Percentiles rank a stretch among this genome's conserved stretches.
These are phyloP conservation scores for Neodiprion virginianus DNA, from an alignment of 1,140 invertebrate genomes.

Conservation along the genomic window DNA sequence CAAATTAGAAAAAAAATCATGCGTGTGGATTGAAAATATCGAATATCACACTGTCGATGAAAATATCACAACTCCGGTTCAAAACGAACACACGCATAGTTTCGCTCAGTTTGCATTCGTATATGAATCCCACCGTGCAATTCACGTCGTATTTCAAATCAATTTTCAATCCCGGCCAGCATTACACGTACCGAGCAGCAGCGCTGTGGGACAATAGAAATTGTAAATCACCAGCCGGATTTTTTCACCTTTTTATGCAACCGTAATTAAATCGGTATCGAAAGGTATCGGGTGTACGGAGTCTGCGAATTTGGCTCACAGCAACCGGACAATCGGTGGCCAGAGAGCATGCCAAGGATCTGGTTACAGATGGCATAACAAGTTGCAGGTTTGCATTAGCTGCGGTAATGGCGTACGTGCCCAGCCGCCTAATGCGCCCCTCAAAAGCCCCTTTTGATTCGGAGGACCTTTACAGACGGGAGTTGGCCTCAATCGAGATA, in stretches of 20 bases:
- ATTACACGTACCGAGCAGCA: too few species aligned
- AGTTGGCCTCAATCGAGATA: not conserved
- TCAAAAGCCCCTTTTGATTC: slow-evolving; percentile 1
- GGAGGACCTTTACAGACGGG: not conserved
- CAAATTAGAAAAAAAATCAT: too few species aligned
- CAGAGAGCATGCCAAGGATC: slow-evolving; percentile 20
- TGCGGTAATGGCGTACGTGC: slow-evolving; percentile 54
- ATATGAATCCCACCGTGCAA: too few species aligned
- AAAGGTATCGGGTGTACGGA: not conserved
- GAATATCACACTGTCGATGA: too few species aligned
- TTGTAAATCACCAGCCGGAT: not conserved
- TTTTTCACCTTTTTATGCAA: not conserved
- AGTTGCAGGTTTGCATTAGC: slow-evolving; percentile 54
- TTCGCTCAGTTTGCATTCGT: too few species aligned
- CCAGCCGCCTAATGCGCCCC: slow-evolving; percentile 44
- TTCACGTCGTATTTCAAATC: too few species aligned
- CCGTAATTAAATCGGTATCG: not conserved
- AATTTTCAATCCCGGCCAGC: too few species aligned
- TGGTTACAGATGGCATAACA: slow-evolving; percentile 53
- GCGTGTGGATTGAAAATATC: too few species aligned
- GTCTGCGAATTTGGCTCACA: not conserved
- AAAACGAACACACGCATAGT: too few species aligned
- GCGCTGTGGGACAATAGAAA: not conserved
- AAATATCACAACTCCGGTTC: too few species aligned
- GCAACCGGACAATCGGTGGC: not conserved